Base-by-base conservation (phyloP, 1,140 invertebrate species). In the Pectinophora gossypiella region DNA sequence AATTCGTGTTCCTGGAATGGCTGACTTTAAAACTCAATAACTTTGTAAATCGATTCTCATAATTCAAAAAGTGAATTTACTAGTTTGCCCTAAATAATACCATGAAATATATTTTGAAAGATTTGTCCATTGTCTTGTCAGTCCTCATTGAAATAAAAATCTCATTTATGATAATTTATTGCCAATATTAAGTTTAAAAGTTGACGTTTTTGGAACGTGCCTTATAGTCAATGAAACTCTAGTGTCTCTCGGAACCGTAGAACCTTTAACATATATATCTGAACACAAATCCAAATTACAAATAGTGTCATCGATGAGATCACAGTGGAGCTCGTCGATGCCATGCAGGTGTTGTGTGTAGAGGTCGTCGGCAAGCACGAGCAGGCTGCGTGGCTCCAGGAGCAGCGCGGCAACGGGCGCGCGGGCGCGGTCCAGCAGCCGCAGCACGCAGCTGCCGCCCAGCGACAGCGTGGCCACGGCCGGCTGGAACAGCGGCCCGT, bases 401-500 rank as follows among this genome's bases (percentile, higher is more conserved):
- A 98, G 74, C 23, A 99, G 79, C 56, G 91, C 90, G 13, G 64
- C 49, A 44, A 20, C 47, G 43, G 10, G 51, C 23, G 42, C 57
- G 35, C 68, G 46, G 36, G 76, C 69, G 20, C 90, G 81, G 75
- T 92, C 89, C 68, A 94, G 92, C 87, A 98, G 98, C 72, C 98
- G 94, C 43, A 99, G 88, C 10, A 99, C 71, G 20, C 94, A 96
- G 76, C 98, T 94, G 0, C 96, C 97, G 0, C 97, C 97, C 66
- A 97, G 92, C 59, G 92, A 97, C 38, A 99, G 95, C 0, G 98
- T 99, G 9, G 96, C 94, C 40, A 99, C 95, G 18, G 94, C 95
- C 12, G 98, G 97, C 87, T 94, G 94, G 86, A 98, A 99, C 7
- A 99, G 83, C 1, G 96, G 94, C 0, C 98, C 98, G 90, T 99